Percentiles rank a stretch among this genome's conserved stretches.
These are phyloP conservation scores for Microcebus ravelobensis DNA, from an alignment of 2,113 vertebrate species.

Conservation along the genomic window DNA sequence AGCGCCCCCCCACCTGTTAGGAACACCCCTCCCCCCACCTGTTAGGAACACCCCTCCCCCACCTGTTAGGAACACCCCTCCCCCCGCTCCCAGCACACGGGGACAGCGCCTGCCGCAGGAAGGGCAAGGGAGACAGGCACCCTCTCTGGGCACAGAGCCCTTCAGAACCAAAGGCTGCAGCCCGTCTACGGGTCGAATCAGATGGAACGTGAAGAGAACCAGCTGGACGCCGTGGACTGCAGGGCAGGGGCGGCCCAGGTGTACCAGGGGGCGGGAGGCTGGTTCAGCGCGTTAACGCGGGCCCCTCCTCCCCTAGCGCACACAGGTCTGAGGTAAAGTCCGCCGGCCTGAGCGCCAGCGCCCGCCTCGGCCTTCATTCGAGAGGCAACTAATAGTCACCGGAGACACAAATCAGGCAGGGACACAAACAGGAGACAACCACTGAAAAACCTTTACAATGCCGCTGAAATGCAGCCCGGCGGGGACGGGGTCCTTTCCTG, in stretches of 20 bases:
- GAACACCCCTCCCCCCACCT: too few species aligned
- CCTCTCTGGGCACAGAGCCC: neutral
- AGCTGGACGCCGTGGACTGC: conserved; percentile 23
- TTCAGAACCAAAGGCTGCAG: neutral
- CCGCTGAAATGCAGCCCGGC: too few species aligned
- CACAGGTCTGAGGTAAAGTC: conserved; percentile 43
- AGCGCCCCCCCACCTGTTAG: neutral
- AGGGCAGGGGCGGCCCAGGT: neutral
- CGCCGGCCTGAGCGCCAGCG: conserved; percentile 71
- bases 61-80: too few species aligned
- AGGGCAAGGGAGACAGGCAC: neutral
- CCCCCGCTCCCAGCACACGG: neutral
- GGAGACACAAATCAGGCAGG: conserved; percentile 66
- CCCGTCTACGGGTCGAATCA: neutral
- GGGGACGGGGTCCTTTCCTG: too few species aligned
- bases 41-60: too few species aligned
- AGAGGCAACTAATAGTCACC: conserved; percentile 68
- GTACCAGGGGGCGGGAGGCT: neutral
- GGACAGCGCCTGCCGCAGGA: neutral
- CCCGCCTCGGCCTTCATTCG: conserved; percentile 3
- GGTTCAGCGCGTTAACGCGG: neutral
- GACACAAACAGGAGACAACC: neutral
- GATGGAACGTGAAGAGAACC: neutral
- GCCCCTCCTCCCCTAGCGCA: neutral
- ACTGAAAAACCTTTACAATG: neutral